A percentile compares a stretch with the other conserved stretches of the same genome.
These are phyloP conservation scores for Drosophila carrolli DNA, from an alignment of 1,140 invertebrate species.

Conservation along the genomic window DNA sequence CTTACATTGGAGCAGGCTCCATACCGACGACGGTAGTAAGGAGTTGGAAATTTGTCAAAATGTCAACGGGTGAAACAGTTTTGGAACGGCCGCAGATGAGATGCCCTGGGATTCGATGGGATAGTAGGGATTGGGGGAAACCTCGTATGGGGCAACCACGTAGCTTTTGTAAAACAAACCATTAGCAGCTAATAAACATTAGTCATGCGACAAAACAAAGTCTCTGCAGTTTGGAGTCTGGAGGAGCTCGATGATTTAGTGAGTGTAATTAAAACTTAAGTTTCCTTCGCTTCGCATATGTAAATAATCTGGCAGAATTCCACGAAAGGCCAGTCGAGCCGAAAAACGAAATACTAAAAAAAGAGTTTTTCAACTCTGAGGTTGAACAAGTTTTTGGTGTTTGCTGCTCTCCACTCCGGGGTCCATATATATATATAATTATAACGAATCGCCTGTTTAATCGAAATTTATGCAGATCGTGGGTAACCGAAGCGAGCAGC, in stretches of 20 bases:
- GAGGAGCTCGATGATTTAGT: conserved; percentile 77
- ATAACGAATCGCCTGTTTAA: conserved; percentile 67
- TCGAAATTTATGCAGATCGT: conserved; percentile 75
- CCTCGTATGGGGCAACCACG: conserved; percentile 47
- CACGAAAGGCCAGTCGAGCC: conserved; percentile 57
- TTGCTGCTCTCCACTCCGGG: conserved; percentile 1
- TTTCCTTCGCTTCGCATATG: conserved; percentile 74
- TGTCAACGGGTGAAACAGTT: conserved; percentile 84
- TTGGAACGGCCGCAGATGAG: conserved; percentile 35
- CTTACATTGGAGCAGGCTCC: conserved; percentile 62
- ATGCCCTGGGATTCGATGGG: conserved; percentile 19
- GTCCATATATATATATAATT: conserved; percentile 43
- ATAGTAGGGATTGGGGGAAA: neutral
- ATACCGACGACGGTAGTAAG: conserved; percentile 57
- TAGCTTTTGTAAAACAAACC: conserved; percentile 84
- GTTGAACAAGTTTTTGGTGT: conserved; percentile 67
- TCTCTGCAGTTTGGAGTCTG: conserved; percentile 13
- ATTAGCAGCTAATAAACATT: conserved; percentile 85
- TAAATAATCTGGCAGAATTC: conserved; percentile 78
- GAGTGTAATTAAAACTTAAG: conserved; percentile 79
- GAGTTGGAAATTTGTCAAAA: conserved; percentile 83
- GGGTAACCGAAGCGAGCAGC: conserved; percentile 34
- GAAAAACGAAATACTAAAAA: conserved; percentile 35
- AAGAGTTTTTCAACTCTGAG: conserved; percentile 53
- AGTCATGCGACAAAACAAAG: conserved; percentile 73